Evolutionary conservation across 35 echinoderm and acorn worm species (phyloP), one percentile per base, ranked within the genome.

Genomic region (Lytechinus pictus): DNA sequence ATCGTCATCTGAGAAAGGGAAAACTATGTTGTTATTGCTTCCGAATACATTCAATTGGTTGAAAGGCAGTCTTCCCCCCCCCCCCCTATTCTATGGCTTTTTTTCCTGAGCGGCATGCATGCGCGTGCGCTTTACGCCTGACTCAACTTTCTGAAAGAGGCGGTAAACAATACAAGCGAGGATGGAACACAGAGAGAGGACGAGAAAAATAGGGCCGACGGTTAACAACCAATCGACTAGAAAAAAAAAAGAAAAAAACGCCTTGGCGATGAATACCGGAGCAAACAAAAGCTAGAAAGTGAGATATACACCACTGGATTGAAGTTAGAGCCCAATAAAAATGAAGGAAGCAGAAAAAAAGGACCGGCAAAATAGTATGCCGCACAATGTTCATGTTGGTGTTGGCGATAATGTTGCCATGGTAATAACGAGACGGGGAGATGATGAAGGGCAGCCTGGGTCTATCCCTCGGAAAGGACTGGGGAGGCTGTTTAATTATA

Each of bases 231-330:
- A 90, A 12, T 54, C 11, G 28, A 10, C 28, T 90, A 44, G 88
- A 90, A 44, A 44, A 2, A 44, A 44, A 44, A 44, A 44, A 44
- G 2, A 44, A 90, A 90, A 51, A 88, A 51, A 90, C 28, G 29
- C 88, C 28, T 90, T 90, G 2, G 88, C 52, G 88, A 14, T 44
- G 66, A 79, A 79, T 79, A 79, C 66, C 7, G 29, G 88, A n/a
- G 88, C 10, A 54, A 90, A 90, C 88, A 90, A 90, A 90, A 90
- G 88, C 88, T 90, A 90, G 28, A 90, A 90, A 90, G 88, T 90
- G 88, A 90, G 88, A 90, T 9, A 90, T 4, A 90, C 88, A 90
- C 29, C 19, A 24, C 66, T 79, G 66, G 19, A 24, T 79, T 24
- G 66, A 79, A 24, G 16, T 24, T 24, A 79, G 19, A 16, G 7